These are phyloP conservation scores for Rhea pennata DNA, from an alignment of 2,113 vertebrate species.

Conservation along the genomic window DNA sequence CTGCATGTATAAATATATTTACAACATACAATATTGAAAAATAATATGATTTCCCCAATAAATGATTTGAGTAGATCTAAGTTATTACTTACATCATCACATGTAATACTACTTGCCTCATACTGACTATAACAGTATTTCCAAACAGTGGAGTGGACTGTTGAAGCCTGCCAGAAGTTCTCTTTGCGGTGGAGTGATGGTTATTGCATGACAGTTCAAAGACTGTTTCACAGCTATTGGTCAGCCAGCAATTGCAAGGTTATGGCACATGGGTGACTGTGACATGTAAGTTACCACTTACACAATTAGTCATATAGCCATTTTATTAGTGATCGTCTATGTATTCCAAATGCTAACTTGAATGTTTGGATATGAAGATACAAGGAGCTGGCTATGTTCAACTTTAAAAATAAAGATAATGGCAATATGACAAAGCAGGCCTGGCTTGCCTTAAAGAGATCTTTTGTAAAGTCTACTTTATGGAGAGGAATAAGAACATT, in stretches of 20 bases:
- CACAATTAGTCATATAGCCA: neutral
- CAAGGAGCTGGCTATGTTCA: neutral
- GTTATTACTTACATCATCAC: neutral
- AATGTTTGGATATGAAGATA: neutral
- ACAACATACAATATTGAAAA: neutral
- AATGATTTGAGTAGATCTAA: neutral
- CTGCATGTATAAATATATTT: neutral
- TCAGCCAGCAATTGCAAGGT: neutral
- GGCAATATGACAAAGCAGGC: neutral
- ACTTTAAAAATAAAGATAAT: neutral
- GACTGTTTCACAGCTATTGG: neutral
- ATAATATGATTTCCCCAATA: neutral
- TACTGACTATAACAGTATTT: neutral
- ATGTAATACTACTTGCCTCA: neutral
- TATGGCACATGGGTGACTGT: neutral
- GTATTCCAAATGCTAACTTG: neutral
- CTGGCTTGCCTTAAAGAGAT: neutral
- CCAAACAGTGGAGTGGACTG: neutral
- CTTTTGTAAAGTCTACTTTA: neutral
- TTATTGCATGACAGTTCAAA: neutral
- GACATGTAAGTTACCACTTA: neutral
- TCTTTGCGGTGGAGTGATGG: rapidly evolving
- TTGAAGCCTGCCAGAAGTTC: neutral
- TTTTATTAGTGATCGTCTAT: neutral
- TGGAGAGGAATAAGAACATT: neutral